Conservation (phyloP, 2,113 vertebrate genomes). For the Actenoides lindsayi region DNA sequence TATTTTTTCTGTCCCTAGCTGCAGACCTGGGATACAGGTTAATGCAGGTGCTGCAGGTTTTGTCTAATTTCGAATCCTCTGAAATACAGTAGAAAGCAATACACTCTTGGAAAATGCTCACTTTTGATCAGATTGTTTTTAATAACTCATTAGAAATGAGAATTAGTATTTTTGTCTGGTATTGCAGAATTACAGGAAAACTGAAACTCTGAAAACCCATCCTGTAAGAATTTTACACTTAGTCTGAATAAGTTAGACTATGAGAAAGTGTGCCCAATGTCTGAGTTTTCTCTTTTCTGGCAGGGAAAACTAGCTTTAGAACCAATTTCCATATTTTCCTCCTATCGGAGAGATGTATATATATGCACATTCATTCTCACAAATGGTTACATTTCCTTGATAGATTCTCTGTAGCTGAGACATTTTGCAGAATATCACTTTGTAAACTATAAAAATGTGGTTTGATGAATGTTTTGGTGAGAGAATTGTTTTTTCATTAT, state of each 20-base stretch:
- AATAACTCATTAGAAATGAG: neutral
- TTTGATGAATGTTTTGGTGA: neutral
- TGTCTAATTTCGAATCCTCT: neutral
- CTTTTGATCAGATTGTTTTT: neutral
- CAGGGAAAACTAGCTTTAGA: neutral
- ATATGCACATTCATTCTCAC: neutral
- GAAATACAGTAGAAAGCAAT: neutral
- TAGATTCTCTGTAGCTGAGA: neutral
- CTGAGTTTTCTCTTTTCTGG: neutral
- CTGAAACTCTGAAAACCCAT: neutral
- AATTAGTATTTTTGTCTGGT: neutral
- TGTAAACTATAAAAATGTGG: neutral
- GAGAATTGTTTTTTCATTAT: neutral
- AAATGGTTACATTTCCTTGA: neutral
- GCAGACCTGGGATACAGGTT: neutral
- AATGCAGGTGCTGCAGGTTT: neutral
- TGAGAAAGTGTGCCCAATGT: neutral
- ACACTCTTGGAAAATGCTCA: neutral
- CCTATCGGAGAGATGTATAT: neutral
- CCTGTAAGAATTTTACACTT: neutral
- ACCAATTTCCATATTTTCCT: neutral
- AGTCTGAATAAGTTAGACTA: neutral
- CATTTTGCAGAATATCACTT: neutral
- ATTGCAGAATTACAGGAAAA: neutral
- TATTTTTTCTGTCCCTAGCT: neutral